phyloP scores from a whole-genome alignment of 64 coral and sea anemone species.

The Actinia equina region DNA sequence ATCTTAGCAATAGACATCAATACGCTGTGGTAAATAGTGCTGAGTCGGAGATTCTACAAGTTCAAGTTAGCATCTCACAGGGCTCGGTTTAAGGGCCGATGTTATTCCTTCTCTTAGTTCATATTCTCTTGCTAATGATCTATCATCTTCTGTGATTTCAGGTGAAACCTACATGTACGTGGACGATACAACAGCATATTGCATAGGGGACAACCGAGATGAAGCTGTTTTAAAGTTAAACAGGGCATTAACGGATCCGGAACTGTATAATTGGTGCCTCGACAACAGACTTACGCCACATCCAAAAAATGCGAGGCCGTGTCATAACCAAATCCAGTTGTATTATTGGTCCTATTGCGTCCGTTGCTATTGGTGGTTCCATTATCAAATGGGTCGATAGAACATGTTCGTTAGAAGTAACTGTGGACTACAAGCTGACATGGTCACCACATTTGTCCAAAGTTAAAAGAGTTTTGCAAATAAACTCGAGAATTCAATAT shows the following conservation, averaged over 20 bases:
- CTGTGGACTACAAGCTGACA: too few relatives aligned
- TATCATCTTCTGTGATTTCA: neutral
- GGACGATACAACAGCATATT: constrained; percentile 1
- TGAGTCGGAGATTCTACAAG: neutral
- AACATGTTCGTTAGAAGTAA: too few relatives aligned
- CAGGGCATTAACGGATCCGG: neutral
- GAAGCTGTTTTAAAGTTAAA: neutral
- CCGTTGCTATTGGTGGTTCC: neutral
- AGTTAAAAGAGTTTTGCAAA: too few relatives aligned
- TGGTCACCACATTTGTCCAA: too few relatives aligned
- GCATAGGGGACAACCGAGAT: neutral
- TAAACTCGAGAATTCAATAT: too few relatives aligned
- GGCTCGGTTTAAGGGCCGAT: constrained; percentile 7
- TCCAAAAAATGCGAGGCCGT: neutral
- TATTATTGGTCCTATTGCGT: neutral
- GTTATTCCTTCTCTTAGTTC: too few relatives aligned
- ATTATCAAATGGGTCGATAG: too few relatives aligned
- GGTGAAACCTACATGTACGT: constrained; percentile 15
- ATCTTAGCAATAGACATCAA: too few relatives aligned
- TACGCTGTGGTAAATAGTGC: constrained; percentile 11
- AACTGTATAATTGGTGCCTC: neutral
- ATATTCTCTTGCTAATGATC: constrained; percentile 4
- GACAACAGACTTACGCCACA: neutral
- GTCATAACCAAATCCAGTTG: neutral
- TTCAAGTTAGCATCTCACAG: constrained; percentile 12